Conservation (phyloP, 2,113 vertebrate genomes). For the Petroica traversi region DNA sequence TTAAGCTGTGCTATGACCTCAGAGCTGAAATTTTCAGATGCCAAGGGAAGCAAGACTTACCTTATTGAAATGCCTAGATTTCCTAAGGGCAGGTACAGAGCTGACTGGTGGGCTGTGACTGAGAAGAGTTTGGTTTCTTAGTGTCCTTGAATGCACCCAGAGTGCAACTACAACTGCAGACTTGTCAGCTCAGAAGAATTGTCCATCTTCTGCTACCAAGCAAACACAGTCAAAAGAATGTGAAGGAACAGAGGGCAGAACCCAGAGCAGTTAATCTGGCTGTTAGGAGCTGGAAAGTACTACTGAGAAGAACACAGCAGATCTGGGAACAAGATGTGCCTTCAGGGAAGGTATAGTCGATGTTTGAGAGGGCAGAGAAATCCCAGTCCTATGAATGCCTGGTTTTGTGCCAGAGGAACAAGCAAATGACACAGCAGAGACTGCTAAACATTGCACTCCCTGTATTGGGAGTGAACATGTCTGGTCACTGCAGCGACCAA, state of each 20-base stretch:
- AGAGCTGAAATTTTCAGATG: neutral
- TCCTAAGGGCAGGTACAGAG: neutral
- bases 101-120: neutral
- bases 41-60: neutral
- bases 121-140: neutral
- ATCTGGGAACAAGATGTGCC: neutral
- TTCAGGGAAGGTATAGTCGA: neutral
- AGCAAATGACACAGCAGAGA: neutral
- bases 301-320: neutral
- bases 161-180: neutral
- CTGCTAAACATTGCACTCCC: neutral
- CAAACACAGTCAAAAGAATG: neutral
- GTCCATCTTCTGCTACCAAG: neutral
- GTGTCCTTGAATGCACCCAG: neutral
- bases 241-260: neutral
- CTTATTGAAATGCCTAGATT: neutral
- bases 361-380: neutral
- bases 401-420: slow-evolving; percentile 1
- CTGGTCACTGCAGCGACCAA: neutral
- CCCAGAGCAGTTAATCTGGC: neutral
- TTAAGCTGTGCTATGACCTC: neutral
- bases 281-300: neutral
- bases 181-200: neutral
- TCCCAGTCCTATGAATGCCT: neutral
- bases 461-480: neutral